These are phyloP conservation scores for Parnassius smintheus DNA, from an alignment of 2,888 invertebrate species.

Conservation along the genomic window DNA sequence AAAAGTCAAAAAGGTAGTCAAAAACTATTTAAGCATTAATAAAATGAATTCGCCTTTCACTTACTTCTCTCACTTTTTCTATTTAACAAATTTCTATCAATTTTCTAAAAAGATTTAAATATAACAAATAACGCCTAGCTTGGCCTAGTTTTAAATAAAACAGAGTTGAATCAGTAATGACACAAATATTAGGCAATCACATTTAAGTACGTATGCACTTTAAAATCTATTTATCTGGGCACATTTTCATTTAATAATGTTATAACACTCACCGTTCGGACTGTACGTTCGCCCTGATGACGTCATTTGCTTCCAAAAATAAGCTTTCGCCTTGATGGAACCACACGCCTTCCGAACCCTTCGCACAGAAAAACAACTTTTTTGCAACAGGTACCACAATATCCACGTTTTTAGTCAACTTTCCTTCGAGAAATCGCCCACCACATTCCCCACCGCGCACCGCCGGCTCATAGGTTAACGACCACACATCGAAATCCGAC, in stretches of 20 bases:
- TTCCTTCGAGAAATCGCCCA: constrained; percentile 16
- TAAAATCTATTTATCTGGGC: neutral
- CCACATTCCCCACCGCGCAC: constrained; percentile 42
- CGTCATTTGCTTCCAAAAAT: constrained; percentile 72
- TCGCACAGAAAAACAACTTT: constrained; percentile 65
- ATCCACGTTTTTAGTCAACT: constrained; percentile 36
- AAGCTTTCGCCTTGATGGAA: constrained; percentile 60
- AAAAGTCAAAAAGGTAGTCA: too few species aligned
- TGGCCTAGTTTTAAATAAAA: too few species aligned
- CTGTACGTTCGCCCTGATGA: constrained; percentile 44
- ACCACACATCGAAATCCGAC: constrained; percentile 53
- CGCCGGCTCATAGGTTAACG: constrained; percentile 58
- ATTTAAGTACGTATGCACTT: neutral
- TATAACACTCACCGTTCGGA: constrained; percentile 48
- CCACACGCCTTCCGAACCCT: constrained; percentile 56
- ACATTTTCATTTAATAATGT: neutral
- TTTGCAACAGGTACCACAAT: constrained; percentile 46
- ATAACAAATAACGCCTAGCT: too few species aligned
- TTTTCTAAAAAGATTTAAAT: too few species aligned
- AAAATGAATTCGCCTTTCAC: too few species aligned
- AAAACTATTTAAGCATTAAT: too few species aligned
- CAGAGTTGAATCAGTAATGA: too few species aligned
- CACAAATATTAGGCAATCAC: neutral
- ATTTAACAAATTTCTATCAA: too few species aligned
- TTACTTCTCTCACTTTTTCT: too few species aligned